Evolutionary conservation across 2,888 invertebrate genomes (phyloP).

Genomic region (Drosophila bunnanda): DNA sequence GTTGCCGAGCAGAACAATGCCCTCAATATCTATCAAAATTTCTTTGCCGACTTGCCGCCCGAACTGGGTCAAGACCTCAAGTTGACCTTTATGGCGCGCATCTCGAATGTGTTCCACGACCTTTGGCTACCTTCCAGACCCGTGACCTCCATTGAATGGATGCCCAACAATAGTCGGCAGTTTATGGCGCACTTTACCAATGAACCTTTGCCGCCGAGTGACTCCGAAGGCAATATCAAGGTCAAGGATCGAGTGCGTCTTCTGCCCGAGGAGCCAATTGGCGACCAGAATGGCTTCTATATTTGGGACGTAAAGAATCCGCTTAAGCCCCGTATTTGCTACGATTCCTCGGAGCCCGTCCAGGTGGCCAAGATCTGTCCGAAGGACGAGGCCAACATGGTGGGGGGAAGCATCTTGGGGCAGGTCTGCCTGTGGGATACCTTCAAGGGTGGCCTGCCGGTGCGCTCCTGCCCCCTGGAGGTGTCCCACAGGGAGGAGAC

Average conservation of each 20-base stretch:
- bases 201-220: conserved; percentile 13
- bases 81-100: conserved; percentile 87
- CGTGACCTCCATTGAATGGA: conserved; percentile 88
- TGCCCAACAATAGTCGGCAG: conserved; percentile 86
- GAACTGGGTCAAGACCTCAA: conserved; percentile 84
- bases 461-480: conserved; percentile 90
- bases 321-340: conserved; percentile 88
- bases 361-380: conserved; percentile 94
- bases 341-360: conserved; percentile 90
- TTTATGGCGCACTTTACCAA: conserved; percentile 75
- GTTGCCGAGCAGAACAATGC: conserved; percentile 89
- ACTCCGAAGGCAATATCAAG: neutral
- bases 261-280: conserved; percentile 37
- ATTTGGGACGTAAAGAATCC: conserved; percentile 81
- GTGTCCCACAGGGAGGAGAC: conserved; percentile 94
- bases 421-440: conserved; percentile 93
- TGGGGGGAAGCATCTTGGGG: conserved; percentile 90
- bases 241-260: neutral
- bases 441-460: conserved; percentile 91
- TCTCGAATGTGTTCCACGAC: conserved; percentile 89
- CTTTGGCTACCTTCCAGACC: conserved; percentile 84
- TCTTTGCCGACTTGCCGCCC: conserved; percentile 87
- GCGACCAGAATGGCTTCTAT: conserved; percentile 69
- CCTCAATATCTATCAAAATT: conserved; percentile 91
- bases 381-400: conserved; percentile 90